Evolutionary conservation across 2,113 vertebrate genomes (phyloP), one percentile per base, ranked within the genome.

Genomic region (Galbula dea): DNA sequence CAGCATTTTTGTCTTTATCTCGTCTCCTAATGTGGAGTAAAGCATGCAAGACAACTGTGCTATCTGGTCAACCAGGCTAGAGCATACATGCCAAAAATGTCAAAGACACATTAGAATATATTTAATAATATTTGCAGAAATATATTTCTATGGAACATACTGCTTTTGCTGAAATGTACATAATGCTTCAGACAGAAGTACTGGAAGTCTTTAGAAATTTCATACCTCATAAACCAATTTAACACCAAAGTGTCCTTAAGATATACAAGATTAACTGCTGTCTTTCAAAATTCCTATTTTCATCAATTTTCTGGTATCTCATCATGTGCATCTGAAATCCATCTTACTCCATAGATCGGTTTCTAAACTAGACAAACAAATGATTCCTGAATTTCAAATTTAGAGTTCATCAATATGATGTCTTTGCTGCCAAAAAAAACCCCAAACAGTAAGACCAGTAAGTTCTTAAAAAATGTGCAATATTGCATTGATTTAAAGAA

Each of bases 31-130:
- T 1, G 4, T 57, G 16, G 20, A 5, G 3, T 32, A 80, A 69
- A 61, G 9, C 1, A 2, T 41, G 26, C 8, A 71, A 45, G 24
- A n/a, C 2, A 39, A 6, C 32, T 4, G 0, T 12, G 7, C 16
- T 54, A 22, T 32, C 51, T 78, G 37, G 30, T 80, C 17, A 74
- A 49, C 12, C n/a, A 63, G 30, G 78, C 7, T 21, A 69, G 20
- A 87, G 16, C 17, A 62, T 3, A 26, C 39, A 65, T 41, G 57
- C 9, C 9, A 43, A 66, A 55, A 77, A 52, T 18, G 69, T 20
- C 3, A 12, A 26, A 46, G 12, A 15, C 2, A 39, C 3, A 52
- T 68, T 36, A 7, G 15, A 90, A 68, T 18, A 16, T 39, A 45
- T 39, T 74, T 26, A 74, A 52, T 46, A 86, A 36, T 61, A 43